Evolutionary conservation across 2,888 invertebrate species (phyloP).

Genomic region (Athrips mouffetella): DNA sequence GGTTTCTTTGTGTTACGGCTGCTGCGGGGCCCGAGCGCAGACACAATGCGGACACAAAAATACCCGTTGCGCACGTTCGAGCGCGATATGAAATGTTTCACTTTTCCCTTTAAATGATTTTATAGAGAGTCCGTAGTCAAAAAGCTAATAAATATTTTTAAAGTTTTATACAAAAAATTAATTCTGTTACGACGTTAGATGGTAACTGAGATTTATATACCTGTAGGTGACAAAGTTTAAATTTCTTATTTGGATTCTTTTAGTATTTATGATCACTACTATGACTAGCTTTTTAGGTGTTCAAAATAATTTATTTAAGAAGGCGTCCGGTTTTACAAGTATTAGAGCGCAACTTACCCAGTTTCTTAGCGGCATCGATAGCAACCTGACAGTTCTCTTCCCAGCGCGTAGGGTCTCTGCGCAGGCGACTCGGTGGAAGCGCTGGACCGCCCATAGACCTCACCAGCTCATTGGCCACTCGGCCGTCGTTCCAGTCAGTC

Average conservation of each 20-base stretch:
- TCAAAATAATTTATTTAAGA: too few relatives aligned
- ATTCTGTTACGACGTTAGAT: too few relatives aligned
- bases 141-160: too few relatives aligned
- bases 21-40: not conserved
- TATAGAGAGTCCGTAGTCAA: too few relatives aligned
- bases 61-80: not conserved
- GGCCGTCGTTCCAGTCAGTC: constrained; percentile 99
- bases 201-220: too few relatives aligned
- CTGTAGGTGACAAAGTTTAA: too few relatives aligned
- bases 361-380: constrained; percentile 82
- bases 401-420: constrained; percentile 87
- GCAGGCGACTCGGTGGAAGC: constrained; percentile 87
- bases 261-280: too few relatives aligned
- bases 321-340: too few relatives aligned
- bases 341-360: constrained; percentile 60
- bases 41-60: not conserved
- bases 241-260: too few relatives aligned
- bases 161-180: too few relatives aligned
- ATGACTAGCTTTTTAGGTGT: too few relatives aligned
- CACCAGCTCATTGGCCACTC: constrained; percentile 91
- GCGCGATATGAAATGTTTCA: not conserved
- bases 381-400: constrained; percentile 89
- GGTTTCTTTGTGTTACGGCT: not conserved
- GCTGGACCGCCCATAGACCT: constrained; percentile 93
- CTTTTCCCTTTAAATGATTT: not conserved